Conservation (phyloP, 2,113 vertebrate genomes). For the Zootoca vivipara region DNA sequence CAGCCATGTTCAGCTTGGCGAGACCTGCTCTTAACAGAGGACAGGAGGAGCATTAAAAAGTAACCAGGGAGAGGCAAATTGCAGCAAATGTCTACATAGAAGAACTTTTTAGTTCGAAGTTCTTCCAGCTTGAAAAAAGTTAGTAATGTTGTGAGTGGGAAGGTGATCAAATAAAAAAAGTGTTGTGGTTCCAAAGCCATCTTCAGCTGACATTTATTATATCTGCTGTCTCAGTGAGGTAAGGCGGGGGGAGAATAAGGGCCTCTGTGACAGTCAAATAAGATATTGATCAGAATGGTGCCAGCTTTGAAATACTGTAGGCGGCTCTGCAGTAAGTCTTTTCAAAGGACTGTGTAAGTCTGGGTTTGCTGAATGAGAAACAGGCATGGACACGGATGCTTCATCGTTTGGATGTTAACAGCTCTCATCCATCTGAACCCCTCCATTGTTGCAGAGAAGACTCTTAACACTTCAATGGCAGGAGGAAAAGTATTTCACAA, state of each 20-base stretch:
- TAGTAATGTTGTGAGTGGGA: constrained; percentile 32
- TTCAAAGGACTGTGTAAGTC: constrained; percentile 44
- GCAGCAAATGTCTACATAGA: not conserved
- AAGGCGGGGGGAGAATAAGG: constrained; percentile 41
- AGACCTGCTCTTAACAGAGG: not conserved
- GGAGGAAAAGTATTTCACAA: not conserved
- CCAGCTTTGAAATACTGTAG: constrained; percentile 24
- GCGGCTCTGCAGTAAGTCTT: constrained; percentile 15
- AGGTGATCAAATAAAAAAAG: constrained; percentile 11
- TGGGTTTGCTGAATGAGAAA: not conserved
- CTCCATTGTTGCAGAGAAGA: not conserved
- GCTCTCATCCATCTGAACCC: not conserved
- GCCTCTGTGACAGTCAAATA: constrained; percentile 14
- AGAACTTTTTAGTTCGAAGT: not conserved
- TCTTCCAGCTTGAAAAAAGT: constrained; percentile 17
- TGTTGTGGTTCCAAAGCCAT: constrained; percentile 2
- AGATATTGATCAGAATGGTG: constrained; percentile 51
- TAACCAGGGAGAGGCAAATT: not conserved
- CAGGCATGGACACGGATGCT: not conserved
- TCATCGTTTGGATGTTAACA: not conserved
- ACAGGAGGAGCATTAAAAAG: rapidly evolving
- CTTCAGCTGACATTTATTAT: constrained; percentile 50
- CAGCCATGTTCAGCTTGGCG: not conserved
- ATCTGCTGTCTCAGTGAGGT: constrained; percentile 25
- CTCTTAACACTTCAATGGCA: not conserved